A percentile compares a stretch with the other conserved stretches of the same genome.
Evolutionary conservation across 2,888 invertebrate genomes (phyloP).

Genomic region (Drosophila fulvimacula): DNA sequence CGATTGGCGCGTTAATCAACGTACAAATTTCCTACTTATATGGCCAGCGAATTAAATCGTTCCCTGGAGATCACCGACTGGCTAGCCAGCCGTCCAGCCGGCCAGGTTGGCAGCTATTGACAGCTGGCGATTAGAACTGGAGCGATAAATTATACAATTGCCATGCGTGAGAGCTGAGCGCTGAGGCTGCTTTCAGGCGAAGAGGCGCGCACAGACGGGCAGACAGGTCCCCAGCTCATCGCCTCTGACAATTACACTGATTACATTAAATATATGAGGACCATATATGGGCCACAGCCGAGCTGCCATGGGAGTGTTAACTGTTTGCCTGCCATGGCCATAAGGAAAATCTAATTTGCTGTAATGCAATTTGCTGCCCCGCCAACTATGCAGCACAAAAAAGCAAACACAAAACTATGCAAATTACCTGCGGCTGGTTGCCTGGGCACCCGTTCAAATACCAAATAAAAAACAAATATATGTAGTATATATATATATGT

Average conservation of each 20-base stretch:
- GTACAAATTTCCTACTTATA: conserved; percentile 82
- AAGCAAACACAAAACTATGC: conserved; percentile 54
- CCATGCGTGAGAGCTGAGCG: conserved; percentile 72
- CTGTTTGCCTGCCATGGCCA: conserved; percentile 42
- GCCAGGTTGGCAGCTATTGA: conserved; percentile 58
- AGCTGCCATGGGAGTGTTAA: conserved; percentile 65
- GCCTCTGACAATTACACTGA: conserved; percentile 79
- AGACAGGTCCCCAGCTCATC: conserved; percentile 70
- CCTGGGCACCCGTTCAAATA: conserved; percentile 3
- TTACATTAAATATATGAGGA: conserved; percentile 77
- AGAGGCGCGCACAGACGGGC: conserved; percentile 14
- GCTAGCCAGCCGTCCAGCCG: conserved; percentile 13
- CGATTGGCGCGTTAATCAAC: conserved; percentile 82
- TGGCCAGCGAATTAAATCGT: conserved; percentile 83
- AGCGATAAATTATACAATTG: conserved; percentile 82
- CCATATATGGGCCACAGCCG: conserved; percentile 68
- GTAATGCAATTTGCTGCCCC: conserved; percentile 68
- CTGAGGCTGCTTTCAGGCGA: conserved; percentile 13
- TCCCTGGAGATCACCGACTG: conserved; percentile 80
- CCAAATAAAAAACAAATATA: conserved; percentile 5
- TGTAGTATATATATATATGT: not conserved
- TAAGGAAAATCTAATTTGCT: conserved; percentile 52
- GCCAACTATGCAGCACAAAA: conserved; percentile 47
- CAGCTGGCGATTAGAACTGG: conserved; percentile 82
- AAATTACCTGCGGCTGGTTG: conserved; percentile 50